phyloP scores from a whole-genome alignment of 2,113 vertebrate genomes.

The Bujurquina vittata region DNA sequence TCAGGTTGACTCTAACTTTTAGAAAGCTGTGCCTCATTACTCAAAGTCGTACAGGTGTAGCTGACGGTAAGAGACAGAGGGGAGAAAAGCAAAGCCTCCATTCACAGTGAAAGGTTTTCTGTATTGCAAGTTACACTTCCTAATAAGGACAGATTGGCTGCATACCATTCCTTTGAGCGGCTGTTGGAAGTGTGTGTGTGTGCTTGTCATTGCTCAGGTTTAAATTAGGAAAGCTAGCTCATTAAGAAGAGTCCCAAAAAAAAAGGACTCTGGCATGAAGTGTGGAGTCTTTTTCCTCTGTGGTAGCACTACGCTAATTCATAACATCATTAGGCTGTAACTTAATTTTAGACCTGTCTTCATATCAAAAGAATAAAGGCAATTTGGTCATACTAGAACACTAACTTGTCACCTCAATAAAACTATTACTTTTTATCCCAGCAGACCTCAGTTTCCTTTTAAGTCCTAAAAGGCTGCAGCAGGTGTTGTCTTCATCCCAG shows the following conservation, averaged over 20 bases:
- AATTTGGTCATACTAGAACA: not conserved
- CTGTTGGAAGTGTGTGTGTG: conserved; percentile 5
- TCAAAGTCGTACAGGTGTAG: conserved; percentile 48
- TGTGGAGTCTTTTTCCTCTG: not conserved
- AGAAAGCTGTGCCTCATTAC: conserved; percentile 40
- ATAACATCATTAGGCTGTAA: not conserved
- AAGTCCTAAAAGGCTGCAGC: no score
- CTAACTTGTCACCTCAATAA: not conserved
- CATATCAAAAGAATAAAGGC: not conserved
- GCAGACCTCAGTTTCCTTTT: not conserved
- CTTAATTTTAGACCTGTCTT: not conserved
- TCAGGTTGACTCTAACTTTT: conserved; percentile 26
- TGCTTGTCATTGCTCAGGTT: not conserved
- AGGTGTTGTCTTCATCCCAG: not conserved
- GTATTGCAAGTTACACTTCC: conserved; percentile 14
- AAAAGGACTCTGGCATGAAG: not conserved
- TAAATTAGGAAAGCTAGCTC: not conserved
- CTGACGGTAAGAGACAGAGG: conserved; percentile 8
- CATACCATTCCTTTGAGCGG: conserved; percentile 39
- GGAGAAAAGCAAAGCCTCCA: not conserved
- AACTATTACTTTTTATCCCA: not conserved
- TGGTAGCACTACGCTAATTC: not conserved
- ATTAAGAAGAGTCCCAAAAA: not conserved
- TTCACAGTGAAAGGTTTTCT: conserved; percentile 25
- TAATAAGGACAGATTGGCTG: conserved; percentile 42